Evolutionary conservation across 2,797 vertebrate genomes (phyloP), one percentile per base, ranked within the genome.

Genomic region (Alfaro cultratus): DNA sequence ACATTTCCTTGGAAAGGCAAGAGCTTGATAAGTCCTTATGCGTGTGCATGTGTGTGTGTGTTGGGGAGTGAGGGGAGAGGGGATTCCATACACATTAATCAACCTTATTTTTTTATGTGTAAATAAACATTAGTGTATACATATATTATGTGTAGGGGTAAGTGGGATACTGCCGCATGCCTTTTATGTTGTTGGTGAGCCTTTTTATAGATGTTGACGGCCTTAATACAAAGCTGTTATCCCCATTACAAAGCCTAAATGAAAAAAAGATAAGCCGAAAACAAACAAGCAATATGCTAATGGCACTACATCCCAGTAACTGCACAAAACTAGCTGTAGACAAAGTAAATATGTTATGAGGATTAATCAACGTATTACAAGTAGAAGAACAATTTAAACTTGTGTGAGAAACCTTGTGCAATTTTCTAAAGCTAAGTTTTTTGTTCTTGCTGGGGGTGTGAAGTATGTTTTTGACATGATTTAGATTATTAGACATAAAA

Each of bases 251-350:
- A 83, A 76, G 81, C 82, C 67, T 79, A 82, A 89, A 87, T 88
- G 76, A 87, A 88, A 92, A 77, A 76, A 89, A 79, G 76, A 89
- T 83, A 78, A 79, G 78, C 80, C 74, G 73, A 84, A 85, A 87
- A 79, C 86, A 90, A 90, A 90, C 83, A 87, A 68, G 67, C 67
- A 34, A 70, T 83, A 87, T 88, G 83, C 74, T 89, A 89, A 90
- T 89, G 1, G 70, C 12, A 43, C 36, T 43, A 64, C 73, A 72
- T 77, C 31, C 45, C 73, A 73, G 68, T 67, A 73, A 73, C 76
- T 81, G 43, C 43, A 77, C 45, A 4, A 74, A 83, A 84, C 36
- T 79, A 78, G 74, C 81, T 78, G 77, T 72, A 76, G 83, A 75
- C 64, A 89, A 86, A 89, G 87, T 77, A 89, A 89, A 81, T 62